Conservation (phyloP, 2,888 invertebrate species). For the Drosophila fulvimacula region DNA sequence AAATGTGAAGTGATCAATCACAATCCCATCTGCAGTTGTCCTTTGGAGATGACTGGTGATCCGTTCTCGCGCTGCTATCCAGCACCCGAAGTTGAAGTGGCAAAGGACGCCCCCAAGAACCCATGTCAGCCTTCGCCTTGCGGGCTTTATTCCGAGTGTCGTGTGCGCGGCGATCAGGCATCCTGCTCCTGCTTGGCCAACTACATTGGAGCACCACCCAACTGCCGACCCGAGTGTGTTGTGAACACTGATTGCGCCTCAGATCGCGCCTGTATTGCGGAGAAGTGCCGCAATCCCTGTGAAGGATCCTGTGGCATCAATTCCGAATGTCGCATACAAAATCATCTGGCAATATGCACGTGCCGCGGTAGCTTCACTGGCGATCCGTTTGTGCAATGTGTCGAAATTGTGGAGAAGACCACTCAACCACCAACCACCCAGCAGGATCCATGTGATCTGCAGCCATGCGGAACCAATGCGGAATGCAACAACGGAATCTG, state of each 20-base stretch:
- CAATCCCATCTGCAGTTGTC: conserved; percentile 92
- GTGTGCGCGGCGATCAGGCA: conserved; percentile 87
- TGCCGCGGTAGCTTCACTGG: conserved; percentile 88
- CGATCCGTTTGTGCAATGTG: conserved; percentile 88
- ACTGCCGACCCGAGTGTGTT: conserved; percentile 88
- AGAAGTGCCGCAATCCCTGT: conserved; percentile 90
- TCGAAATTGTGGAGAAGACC: conserved; percentile 85
- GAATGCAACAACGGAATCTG: conserved; percentile 93
- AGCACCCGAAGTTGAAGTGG: conserved; percentile 70
- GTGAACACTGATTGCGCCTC: conserved; percentile 88
- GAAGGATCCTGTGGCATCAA: conserved; percentile 90
- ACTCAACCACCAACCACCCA: conserved; percentile 84
- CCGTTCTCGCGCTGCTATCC: conserved; percentile 91
- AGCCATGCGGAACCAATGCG: conserved; percentile 95
- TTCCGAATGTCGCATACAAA: conserved; percentile 89
- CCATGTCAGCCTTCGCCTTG: conserved; percentile 91
- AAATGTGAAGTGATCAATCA: conserved; percentile 92
- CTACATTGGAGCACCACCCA: conserved; percentile 89
- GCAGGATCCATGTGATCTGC: conserved; percentile 90
- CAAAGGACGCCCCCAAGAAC: conserved; percentile 83
- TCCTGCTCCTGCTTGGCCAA: conserved; percentile 88
- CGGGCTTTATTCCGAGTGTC: conserved; percentile 89
- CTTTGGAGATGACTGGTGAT: conserved; percentile 90
- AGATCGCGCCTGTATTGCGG: conserved; percentile 89
- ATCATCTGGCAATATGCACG: conserved; percentile 89